Evolutionary conservation across 1,140 invertebrate species (phyloP).

Genomic region (Eriosoma lanigerum): DNA sequence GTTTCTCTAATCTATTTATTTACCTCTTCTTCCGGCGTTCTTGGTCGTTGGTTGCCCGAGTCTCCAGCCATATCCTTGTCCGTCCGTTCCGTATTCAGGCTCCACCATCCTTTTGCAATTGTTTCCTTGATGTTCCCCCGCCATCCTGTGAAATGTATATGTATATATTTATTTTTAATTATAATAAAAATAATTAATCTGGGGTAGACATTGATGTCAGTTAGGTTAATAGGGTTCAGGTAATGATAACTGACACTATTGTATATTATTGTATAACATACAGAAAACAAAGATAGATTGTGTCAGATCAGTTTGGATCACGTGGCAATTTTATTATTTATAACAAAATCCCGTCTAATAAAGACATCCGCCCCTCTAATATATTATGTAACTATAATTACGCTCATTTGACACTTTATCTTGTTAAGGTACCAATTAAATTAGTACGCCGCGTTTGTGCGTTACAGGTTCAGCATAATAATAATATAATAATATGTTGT

Average conservation of each 20-base stretch:
- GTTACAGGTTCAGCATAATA: no score
- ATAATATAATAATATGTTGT: no score
- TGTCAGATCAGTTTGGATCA: background rate
- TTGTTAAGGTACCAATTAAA: background rate
- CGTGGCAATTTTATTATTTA: constrained; percentile 1
- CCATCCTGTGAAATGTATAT: constrained; percentile 35
- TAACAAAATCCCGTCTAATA: background rate
- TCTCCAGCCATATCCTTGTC: background rate
- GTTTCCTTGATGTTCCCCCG: constrained; percentile 50
- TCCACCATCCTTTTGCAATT: constrained; percentile 49
- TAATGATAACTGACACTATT: background rate
- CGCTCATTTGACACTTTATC: constrained; percentile 1
- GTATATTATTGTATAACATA: background rate
- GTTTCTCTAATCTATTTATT: background rate
- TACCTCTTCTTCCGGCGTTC: constrained; percentile 31
- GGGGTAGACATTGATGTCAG: background rate
- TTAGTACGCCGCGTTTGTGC: background rate
- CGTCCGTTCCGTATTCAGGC: constrained; percentile 30
- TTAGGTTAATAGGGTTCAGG: background rate
- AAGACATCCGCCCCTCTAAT: background rate
- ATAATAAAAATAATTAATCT: background rate
- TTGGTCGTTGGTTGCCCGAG: constrained; percentile 27
- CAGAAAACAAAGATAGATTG: background rate
- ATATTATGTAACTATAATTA: background rate
- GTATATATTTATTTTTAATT: background rate